Evolutionary conservation across 2,113 vertebrate genomes (phyloP).

Genomic region (Pseudonaja textilis): DNA sequence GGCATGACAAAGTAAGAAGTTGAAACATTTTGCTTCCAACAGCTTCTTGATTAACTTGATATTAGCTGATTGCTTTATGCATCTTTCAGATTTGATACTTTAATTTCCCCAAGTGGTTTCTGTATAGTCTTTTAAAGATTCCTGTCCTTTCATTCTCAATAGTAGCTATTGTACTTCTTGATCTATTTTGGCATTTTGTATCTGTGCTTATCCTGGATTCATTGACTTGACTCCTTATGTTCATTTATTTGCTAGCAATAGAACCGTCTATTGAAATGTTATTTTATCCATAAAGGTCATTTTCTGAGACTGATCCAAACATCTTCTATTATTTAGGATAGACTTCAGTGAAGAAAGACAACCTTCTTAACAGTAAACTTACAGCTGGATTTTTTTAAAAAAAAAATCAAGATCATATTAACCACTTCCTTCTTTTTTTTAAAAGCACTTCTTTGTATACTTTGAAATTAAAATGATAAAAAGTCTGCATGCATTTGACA

Average conservation of each 20-base stretch:
- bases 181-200: not conserved
- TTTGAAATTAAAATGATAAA: not conserved
- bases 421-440: not conserved
- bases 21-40: not conserved
- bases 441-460: not conserved
- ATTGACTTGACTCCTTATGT: not conserved
- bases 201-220: not conserved
- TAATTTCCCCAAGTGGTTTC: not conserved
- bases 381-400: not conserved
- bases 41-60: slow-evolving; percentile 21
- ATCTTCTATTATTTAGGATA: no score
- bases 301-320: not conserved
- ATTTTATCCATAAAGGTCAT: not conserved
- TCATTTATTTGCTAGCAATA: slow-evolving; percentile 9
- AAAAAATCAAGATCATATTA: not conserved
- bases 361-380: not conserved
- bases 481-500: not conserved
- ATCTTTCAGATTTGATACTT: slow-evolving; percentile 14
- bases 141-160: not conserved
- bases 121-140: slow-evolving; percentile 12
- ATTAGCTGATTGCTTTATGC: slow-evolving; percentile 28
- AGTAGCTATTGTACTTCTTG: not conserved
- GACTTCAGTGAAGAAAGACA: not conserved
- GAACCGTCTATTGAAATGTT: slow-evolving; percentile 23
- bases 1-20: not conserved